Percentiles rank a stretch among this genome's conserved stretches.
Conservation (phyloP, 2,888 invertebrate species). For the Apamea sordens region DNA sequence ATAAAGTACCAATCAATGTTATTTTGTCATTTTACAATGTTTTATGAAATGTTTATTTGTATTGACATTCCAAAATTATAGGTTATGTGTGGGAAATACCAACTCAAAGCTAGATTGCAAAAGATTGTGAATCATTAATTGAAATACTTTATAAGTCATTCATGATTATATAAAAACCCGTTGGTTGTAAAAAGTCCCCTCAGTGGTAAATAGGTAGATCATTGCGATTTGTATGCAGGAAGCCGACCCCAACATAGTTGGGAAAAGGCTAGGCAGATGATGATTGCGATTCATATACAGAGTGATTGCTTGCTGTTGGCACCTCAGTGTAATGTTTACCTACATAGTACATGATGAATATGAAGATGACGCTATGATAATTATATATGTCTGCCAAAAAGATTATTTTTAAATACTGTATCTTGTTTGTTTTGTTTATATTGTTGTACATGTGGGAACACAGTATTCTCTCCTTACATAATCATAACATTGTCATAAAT, state of each 20-base stretch:
- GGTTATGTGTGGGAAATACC: constrained; percentile 3
- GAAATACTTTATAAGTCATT: background rate
- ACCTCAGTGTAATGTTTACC: background rate
- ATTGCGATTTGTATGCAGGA: constrained; percentile 20
- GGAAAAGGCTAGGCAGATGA: too few species aligned
- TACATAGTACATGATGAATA: constrained; percentile 1
- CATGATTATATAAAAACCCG: background rate
- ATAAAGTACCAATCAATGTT: constrained; percentile 9
- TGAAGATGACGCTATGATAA: background rate
- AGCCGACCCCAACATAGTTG: too few species aligned
- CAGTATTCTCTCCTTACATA: constrained; percentile 1
- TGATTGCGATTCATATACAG: constrained; percentile 2
- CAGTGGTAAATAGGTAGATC: constrained; percentile 1
- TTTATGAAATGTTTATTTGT: background rate
- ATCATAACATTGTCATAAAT: constrained; percentile 21
- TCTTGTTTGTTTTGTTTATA: constrained; percentile 13
- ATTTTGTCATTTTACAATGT: background rate
- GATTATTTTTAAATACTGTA: constrained; percentile 42
- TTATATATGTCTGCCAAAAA: constrained; percentile 4
- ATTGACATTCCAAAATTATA: background rate
- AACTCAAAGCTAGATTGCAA: background rate
- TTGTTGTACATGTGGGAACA: constrained; percentile 10
- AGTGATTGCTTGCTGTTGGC: constrained; percentile 7
- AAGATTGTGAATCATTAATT: constrained; percentile 10
- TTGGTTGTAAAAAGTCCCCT: constrained; percentile 18